phyloP scores from a whole-genome alignment of 2,888 invertebrate genomes.

The Drosophila nigricruria region DNA sequence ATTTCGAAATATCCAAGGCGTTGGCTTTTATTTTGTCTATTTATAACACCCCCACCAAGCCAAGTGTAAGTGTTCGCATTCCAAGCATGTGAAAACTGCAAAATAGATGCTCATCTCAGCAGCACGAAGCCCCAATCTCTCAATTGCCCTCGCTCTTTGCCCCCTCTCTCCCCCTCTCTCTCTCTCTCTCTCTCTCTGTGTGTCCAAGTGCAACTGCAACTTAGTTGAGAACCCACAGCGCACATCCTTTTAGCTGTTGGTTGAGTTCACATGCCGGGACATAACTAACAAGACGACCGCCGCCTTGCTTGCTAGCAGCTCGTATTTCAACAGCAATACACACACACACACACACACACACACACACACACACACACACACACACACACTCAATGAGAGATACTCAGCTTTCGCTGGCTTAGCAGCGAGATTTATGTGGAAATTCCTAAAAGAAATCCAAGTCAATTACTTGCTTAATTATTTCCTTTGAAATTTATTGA shows the following conservation, averaged over 20 bases:
- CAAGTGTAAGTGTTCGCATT: slow-evolving; percentile 76
- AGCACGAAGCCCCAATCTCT: slow-evolving; percentile 18
- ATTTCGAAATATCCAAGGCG: slow-evolving; percentile 67
- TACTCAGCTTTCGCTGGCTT: slow-evolving; percentile 65
- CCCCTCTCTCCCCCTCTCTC: not conserved
- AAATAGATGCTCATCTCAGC: slow-evolving; percentile 65
- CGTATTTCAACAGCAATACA: slow-evolving; percentile 52
- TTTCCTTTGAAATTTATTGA: slow-evolving; percentile 81
- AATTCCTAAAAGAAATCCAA: slow-evolving; percentile 82
- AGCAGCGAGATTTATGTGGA: slow-evolving; percentile 79
- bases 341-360: slow-evolving; percentile 17
- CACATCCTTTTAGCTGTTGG: slow-evolving; percentile 61
- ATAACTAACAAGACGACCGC: slow-evolving; percentile 71
- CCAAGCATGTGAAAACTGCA: slow-evolving; percentile 77
- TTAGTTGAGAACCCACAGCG: slow-evolving; percentile 31
- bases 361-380: slow-evolving; percentile 12
- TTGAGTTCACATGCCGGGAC: slow-evolving; percentile 64
- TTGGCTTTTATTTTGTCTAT: slow-evolving; percentile 68
- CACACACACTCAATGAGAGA: slow-evolving; percentile 7
- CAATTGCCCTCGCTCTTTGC: not conserved
- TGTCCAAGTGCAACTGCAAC: slow-evolving; percentile 64
- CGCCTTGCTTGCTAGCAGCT: slow-evolving; percentile 43
- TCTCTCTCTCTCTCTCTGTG: not conserved
- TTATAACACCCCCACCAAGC: slow-evolving; percentile 54
- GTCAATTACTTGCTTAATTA: slow-evolving; percentile 82